Conservation (phyloP, 2,888 invertebrate genomes). For the Pollenia amentaria region DNA sequence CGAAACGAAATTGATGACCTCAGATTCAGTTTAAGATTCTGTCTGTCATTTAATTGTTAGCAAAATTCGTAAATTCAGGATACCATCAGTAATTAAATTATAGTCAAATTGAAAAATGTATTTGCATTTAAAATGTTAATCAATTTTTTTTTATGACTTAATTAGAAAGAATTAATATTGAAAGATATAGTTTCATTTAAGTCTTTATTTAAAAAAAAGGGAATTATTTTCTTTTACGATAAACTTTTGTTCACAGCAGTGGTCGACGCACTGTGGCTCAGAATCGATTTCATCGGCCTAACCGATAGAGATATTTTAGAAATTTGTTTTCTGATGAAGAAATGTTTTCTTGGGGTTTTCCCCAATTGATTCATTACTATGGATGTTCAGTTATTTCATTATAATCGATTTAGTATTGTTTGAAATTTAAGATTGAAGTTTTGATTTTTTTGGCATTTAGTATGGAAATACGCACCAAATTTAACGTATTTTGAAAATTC, state of each 20-base stretch:
- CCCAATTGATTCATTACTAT: too few species aligned
- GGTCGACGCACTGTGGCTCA: too few species aligned
- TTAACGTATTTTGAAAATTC: too few species aligned
- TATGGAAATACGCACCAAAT: too few species aligned
- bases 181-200: not conserved
- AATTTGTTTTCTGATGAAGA: too few species aligned
- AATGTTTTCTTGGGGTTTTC: too few species aligned
- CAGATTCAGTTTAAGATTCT: constrained; percentile 48
- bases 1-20: constrained; percentile 52
- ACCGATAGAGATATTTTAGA: too few species aligned
- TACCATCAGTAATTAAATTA: constrained; percentile 1
- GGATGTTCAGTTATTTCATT: too few species aligned
- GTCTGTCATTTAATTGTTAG: constrained; percentile 1
- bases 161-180: constrained; percentile 4
- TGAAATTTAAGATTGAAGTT: too few species aligned
- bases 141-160: constrained; percentile 13
- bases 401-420: too few species aligned
- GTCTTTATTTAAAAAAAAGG: not conserved
- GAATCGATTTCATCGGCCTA: too few species aligned
- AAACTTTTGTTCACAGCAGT: not conserved
- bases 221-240: not conserved
- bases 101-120: constrained; percentile 10
- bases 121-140: not conserved
- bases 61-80: not conserved
- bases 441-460: too few species aligned